Evolutionary conservation across 2,888 invertebrate species (phyloP), one percentile per base, ranked within the genome.

Genomic region (Andrena bicolor): DNA sequence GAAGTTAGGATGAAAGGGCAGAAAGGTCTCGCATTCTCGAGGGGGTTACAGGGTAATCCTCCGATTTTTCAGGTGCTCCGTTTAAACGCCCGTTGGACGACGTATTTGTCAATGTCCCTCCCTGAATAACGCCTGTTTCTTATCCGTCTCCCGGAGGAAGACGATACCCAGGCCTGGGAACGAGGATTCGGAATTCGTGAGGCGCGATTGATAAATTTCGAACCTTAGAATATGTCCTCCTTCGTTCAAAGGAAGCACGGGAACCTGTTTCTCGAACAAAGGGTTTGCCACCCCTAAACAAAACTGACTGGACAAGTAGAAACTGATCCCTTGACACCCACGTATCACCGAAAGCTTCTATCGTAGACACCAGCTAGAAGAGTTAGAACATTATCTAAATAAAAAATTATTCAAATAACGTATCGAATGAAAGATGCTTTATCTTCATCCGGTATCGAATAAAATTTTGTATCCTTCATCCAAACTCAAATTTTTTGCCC

Each of bases 11-110:
- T 66, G 53, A 70, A 83, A 63, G 65, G 72, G 35, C 26, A 35
- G 49, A 69, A 71, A 65, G 60, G 74, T 74, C 73, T 23, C 64
- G 63, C 79, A 83, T 80, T 79, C 76, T 80, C 26, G 53, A 58
- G 61, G 63, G 75, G 71, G 63, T 80, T 64, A 82, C 80, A 76
- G 82, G 83, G 80, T 91, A 91, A 92, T 90, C 89, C 89, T 32
- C 72, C 84, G 89, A 92, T 92, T 92, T 90, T 90, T 93, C 91
- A 92, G 88, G 88, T 90, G 87, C 83, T 73, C 72, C 81, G 63
- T 65, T 68, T 84, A 85, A 80, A 76, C 75, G 70, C 32, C 30
- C 58, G 56, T 76, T 63, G 30, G 32, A 32, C 71, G 66, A 80
- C 80, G 56, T 83, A 88, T 88, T 80, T 80, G 83, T 88, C 88